Conservation (phyloP, 2,888 invertebrate genomes). For the Lottia scabra region DNA sequence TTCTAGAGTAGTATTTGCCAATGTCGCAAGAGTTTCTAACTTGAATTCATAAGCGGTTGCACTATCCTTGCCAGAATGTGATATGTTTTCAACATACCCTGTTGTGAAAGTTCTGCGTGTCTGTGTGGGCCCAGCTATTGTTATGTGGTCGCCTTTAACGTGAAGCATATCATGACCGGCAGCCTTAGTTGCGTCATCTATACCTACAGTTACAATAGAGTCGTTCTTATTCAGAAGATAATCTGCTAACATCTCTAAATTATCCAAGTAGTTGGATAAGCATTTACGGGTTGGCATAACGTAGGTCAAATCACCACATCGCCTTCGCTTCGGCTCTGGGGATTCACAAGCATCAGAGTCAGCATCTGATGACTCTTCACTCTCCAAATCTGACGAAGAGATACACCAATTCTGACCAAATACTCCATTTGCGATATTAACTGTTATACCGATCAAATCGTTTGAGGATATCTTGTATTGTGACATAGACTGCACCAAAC, state of each 20-base stretch:
- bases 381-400: no score
- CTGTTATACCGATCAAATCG: not conserved
- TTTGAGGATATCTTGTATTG: not conserved
- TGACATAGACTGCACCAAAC: not conserved
- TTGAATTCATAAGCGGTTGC: not conserved
- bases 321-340: not conserved
- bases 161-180: not conserved
- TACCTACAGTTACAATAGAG: not conserved
- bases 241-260: not conserved
- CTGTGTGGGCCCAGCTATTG: not conserved
- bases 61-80: not conserved
- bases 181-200: not conserved
- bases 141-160: not conserved
- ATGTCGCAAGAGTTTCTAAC: not conserved
- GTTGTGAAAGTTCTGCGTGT: not conserved
- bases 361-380: no score
- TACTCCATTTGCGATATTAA: not conserved
- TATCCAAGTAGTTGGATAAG: not conserved
- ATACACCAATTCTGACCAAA: not conserved
- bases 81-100: not conserved
- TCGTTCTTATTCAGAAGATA: not conserved
- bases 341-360: not conserved
- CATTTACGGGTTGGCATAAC: not conserved
- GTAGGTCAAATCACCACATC: not conserved
- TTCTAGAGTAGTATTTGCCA: not conserved